A percentile compares a stretch with the other conserved stretches of the same genome.
These are phyloP conservation scores for Artibeus jamaicensis DNA, from an alignment of 2,797 vertebrate species.

Conservation along the genomic window DNA sequence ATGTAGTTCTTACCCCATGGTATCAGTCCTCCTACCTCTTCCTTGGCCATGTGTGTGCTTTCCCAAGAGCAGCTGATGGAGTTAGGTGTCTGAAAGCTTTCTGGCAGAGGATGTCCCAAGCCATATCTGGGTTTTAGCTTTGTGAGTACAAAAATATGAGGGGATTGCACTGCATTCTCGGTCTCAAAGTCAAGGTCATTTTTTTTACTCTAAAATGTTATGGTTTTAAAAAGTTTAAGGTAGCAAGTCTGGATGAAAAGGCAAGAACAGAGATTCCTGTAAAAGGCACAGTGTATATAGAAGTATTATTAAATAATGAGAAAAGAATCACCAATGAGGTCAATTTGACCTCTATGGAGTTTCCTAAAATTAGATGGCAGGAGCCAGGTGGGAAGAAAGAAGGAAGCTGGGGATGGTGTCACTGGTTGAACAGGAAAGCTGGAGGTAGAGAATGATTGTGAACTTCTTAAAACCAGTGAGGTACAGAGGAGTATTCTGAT, in stretches of 20 bases:
- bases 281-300: background rate
- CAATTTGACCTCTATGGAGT: background rate
- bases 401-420: background rate
- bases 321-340: background rate
- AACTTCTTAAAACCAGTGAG: background rate
- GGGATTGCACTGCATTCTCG: background rate
- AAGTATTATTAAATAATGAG: background rate
- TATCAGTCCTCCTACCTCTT: background rate
- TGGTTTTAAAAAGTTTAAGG: background rate
- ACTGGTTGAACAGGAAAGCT: background rate
- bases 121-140: background rate
- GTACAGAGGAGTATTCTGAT: background rate
- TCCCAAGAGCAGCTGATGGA: background rate
- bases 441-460: background rate
- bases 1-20: background rate
- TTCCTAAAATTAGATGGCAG: background rate
- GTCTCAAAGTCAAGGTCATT: background rate
- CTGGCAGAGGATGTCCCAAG: background rate
- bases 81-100: background rate
- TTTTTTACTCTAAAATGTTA: background rate
- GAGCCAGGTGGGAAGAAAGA: background rate
- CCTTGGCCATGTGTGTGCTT: background rate
- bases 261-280: background rate
- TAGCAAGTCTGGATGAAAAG: background rate
- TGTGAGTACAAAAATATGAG: background rate